Evolutionary conservation across 2,888 invertebrate species (phyloP).

Genomic region (Ophion ellenae): DNA sequence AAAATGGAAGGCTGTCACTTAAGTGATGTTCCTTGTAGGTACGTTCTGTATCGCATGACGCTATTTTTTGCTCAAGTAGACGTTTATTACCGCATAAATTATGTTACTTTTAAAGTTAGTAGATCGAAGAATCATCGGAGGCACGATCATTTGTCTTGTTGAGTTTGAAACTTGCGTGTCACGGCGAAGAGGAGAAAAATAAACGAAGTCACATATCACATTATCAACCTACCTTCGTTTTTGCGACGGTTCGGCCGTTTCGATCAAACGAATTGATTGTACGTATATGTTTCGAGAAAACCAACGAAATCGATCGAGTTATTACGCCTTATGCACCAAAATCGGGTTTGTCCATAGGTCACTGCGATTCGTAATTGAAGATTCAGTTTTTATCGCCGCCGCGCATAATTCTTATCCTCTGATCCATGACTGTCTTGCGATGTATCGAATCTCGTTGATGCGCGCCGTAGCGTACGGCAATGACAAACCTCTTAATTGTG

Average conservation of each 20-base stretch:
- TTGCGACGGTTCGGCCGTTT: not conserved
- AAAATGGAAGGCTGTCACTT: too few species aligned
- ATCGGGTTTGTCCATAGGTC: not conserved
- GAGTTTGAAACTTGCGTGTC: conserved; percentile 3
- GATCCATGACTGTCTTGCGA: conserved; percentile 29
- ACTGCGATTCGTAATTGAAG: not conserved
- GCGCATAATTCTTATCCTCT: not conserved
- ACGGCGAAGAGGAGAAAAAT: conserved; percentile 16
- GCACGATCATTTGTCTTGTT: conserved; percentile 33
- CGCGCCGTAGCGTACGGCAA: conserved; percentile 17
- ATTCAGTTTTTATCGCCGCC: not conserved
- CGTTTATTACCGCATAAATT: conserved; percentile 27
- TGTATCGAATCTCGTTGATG: not conserved
- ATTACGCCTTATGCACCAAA: not conserved
- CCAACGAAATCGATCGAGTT: not conserved
- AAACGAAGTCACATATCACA: conserved; percentile 56
- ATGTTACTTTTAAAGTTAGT: conserved; percentile 15
- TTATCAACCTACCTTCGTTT: not conserved
- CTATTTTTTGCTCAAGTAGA: conserved; percentile 60
- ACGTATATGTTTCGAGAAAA: not conserved
- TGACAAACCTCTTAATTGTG: conserved; percentile 48
- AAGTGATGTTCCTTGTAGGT: not conserved
- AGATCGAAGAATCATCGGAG: conserved; percentile 18
- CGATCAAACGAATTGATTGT: conserved; percentile 6
- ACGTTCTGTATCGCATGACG: conserved; percentile 46